Evolutionary conservation across 1,140 invertebrate species (phyloP).

Genomic region (Solenopsis invicta): DNA sequence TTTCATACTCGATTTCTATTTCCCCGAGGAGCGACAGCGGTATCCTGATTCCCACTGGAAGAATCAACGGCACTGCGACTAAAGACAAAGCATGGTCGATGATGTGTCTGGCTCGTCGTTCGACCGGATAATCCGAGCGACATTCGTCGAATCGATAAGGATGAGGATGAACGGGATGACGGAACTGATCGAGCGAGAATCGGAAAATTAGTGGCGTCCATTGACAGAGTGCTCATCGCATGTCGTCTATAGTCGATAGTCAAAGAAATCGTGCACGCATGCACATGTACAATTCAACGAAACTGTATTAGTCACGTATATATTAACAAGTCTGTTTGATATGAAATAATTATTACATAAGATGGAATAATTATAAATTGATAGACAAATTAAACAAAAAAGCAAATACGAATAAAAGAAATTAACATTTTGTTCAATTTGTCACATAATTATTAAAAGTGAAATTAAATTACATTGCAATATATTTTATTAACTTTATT

Average conservation of each 20-base stretch:
- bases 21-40: conserved; percentile 54
- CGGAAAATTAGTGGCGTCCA: conserved; percentile 35
- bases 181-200: conserved; percentile 30
- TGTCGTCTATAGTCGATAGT: background rate
- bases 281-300: background rate
- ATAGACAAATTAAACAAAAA: background rate
- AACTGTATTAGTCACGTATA: background rate
- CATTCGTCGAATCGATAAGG: conserved; percentile 63
- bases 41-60: conserved; percentile 58
- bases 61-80: conserved; percentile 54
- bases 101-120: conserved; percentile 67
- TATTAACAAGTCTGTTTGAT: background rate
- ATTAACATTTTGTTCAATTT: background rate
- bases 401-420: background rate
- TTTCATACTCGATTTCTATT: conserved; percentile 55
- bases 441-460: too few relatives aligned
- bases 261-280: background rate
- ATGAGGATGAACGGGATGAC: background rate
- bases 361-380: background rate
- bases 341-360: background rate
- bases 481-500: background rate
- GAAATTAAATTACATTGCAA: background rate
- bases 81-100: conserved; percentile 69
- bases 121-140: conserved; percentile 63
- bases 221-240: conserved; percentile 1